Evolutionary conservation across 2,113 vertebrate species (phyloP).

Genomic region (Aptenodytes patagonicus): DNA sequence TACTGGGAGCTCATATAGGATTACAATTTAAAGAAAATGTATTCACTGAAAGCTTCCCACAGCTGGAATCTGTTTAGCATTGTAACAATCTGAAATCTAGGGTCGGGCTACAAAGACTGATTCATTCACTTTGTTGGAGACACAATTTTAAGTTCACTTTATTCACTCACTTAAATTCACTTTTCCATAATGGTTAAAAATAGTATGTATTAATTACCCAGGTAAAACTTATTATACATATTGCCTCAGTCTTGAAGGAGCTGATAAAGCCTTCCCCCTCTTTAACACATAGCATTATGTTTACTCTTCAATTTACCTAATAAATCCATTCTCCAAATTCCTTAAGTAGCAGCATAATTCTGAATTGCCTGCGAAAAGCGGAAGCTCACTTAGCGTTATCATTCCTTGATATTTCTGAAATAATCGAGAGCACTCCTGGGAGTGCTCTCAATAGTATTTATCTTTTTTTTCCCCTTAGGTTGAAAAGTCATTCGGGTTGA

Average conservation of each 20-base stretch:
- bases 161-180: background rate
- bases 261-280: background rate
- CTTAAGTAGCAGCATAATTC: background rate
- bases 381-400: background rate
- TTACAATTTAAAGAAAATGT: background rate
- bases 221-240: background rate
- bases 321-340: background rate
- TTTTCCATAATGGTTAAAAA: background rate
- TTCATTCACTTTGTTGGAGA: background rate
- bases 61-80: background rate
- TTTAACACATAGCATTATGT: background rate
- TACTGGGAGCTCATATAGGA: background rate
- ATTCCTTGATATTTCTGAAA: background rate
- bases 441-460: background rate
- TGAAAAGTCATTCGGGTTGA: background rate
- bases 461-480: background rate
- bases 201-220: background rate
- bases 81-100: background rate
- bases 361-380: background rate
- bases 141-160: background rate
- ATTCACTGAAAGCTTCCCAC: background rate
- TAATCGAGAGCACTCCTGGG: background rate
- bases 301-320: background rate
- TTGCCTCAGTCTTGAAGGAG: background rate
- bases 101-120: background rate